Evolutionary conservation across 2,113 vertebrate genomes (phyloP).

Genomic region (Typhlomys cinereus): DNA sequence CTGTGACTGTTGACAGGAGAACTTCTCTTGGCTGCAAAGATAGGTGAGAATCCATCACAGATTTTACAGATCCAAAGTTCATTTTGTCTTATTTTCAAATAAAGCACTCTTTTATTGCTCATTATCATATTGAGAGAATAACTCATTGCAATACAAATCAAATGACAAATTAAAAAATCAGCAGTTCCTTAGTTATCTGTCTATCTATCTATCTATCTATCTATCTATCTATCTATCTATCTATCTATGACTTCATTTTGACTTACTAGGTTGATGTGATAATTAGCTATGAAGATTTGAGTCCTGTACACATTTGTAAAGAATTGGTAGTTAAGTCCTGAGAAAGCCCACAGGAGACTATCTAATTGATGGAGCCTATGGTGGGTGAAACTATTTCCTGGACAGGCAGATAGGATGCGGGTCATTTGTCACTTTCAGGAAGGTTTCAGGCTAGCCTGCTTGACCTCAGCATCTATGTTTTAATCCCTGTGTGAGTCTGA

Average conservation of each 20-base stretch:
- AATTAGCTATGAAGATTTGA: no score
- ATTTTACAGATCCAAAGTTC: conserved; percentile 8
- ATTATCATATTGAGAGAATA: conserved; percentile 27
- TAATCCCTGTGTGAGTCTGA: background rate
- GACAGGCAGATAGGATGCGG: no score
- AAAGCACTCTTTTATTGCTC: background rate
- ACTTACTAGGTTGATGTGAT: background rate
- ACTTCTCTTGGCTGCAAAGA: conserved; percentile 93
- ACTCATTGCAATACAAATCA: conserved; percentile 16
- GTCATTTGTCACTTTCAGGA: background rate
- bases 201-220: background rate
- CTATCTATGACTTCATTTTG: background rate
- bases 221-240: background rate
- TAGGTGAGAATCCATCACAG: conserved; percentile 30
- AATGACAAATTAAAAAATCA: background rate
- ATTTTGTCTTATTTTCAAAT: conserved; percentile 43
- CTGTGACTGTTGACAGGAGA: conserved; percentile 93
- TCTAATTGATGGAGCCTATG: no score
- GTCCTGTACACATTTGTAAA: no score
- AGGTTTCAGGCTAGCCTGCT: background rate
- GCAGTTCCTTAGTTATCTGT: background rate
- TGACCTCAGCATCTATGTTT: background rate
- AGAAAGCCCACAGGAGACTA: no score
- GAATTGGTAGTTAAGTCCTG: no score
- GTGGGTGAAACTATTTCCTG: no score